These are phyloP conservation scores for Campoplex nolae DNA, from an alignment of 2,888 invertebrate species.

Conservation along the genomic window DNA sequence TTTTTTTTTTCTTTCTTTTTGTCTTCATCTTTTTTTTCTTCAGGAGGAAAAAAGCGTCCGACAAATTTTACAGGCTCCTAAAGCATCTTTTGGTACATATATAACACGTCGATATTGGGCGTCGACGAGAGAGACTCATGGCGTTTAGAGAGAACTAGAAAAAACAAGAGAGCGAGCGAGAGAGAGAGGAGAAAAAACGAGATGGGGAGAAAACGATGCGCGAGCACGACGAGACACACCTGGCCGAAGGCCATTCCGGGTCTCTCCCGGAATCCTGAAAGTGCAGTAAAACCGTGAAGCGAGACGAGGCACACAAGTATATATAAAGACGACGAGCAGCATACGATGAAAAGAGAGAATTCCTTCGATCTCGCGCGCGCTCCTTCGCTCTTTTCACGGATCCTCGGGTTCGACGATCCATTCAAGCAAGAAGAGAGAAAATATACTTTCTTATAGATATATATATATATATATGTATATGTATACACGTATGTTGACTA, in stretches of 20 bases:
- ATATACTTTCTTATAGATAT: slow-evolving; percentile 41
- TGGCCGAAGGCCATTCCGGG: slow-evolving; percentile 78
- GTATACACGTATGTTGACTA: neutral
- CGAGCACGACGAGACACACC: slow-evolving; percentile 75
- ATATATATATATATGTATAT: slow-evolving; percentile 7
- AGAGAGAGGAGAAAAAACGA: slow-evolving; percentile 6
- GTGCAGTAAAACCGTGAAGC: slow-evolving; percentile 79
- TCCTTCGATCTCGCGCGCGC: slow-evolving; percentile 43
- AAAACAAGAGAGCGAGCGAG: slow-evolving; percentile 17
- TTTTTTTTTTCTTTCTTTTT: slow-evolving; percentile 12
- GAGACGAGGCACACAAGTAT: slow-evolving; percentile 69
- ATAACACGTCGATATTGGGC: slow-evolving; percentile 44
- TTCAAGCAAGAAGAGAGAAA: slow-evolving; percentile 73
- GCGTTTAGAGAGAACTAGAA: slow-evolving; percentile 20
- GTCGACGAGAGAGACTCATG: slow-evolving; percentile 30
- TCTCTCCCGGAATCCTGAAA: slow-evolving; percentile 77
- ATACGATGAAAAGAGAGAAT: slow-evolving; percentile 46
- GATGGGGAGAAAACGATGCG: slow-evolving; percentile 51
- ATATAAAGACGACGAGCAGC: slow-evolving; percentile 45
- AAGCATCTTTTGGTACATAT: slow-evolving; percentile 50
- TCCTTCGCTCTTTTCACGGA: slow-evolving; percentile 33
- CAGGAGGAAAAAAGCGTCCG: slow-evolving; percentile 21
- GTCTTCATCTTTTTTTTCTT: slow-evolving; percentile 24
- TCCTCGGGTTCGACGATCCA: slow-evolving; percentile 69
- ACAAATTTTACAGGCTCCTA: slow-evolving; percentile 59